Evolutionary conservation across 2,797 vertebrate genomes (phyloP).

Genomic region (Ibycter americanus): DNA sequence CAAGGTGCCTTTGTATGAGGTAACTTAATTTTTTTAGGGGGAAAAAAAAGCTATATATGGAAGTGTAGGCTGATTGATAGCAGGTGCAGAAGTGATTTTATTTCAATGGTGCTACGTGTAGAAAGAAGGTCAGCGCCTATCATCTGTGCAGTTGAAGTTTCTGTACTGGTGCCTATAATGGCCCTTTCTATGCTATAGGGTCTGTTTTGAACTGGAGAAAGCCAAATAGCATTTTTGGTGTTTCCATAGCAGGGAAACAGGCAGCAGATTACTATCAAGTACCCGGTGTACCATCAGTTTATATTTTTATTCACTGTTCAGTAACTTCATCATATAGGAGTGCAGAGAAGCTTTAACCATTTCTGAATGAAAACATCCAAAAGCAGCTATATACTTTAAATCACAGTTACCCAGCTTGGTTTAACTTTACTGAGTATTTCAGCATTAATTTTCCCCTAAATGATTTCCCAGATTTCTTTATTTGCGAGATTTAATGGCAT

Average conservation of each 20-base stretch:
- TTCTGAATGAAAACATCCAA: background rate
- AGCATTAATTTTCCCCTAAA: background rate
- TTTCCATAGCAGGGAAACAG: background rate
- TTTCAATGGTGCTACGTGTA: background rate
- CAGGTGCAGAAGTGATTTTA: conserved; percentile 17
- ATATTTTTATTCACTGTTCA: background rate
- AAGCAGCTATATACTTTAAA: background rate
- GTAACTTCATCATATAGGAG: background rate
- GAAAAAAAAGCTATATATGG: background rate
- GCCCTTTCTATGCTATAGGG: background rate
- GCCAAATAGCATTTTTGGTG: background rate
- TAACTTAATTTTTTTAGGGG: background rate
- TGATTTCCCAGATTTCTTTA: background rate
- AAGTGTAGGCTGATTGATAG: conserved; percentile 34
- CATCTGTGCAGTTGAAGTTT: background rate
- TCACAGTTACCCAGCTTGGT: background rate
- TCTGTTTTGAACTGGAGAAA: background rate
- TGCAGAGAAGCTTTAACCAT: background rate
- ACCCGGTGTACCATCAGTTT: background rate
- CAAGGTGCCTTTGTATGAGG: conserved; percentile 40
- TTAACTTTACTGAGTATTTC: background rate
- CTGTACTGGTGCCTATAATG: background rate
- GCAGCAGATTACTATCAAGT: background rate
- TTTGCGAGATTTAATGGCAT: background rate
- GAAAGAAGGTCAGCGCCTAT: background rate